Percentiles rank a stretch among this genome's conserved stretches.
Evolutionary conservation across 92 coral and sea anemone species (phyloP).

Genomic region (Porites lobata): DNA sequence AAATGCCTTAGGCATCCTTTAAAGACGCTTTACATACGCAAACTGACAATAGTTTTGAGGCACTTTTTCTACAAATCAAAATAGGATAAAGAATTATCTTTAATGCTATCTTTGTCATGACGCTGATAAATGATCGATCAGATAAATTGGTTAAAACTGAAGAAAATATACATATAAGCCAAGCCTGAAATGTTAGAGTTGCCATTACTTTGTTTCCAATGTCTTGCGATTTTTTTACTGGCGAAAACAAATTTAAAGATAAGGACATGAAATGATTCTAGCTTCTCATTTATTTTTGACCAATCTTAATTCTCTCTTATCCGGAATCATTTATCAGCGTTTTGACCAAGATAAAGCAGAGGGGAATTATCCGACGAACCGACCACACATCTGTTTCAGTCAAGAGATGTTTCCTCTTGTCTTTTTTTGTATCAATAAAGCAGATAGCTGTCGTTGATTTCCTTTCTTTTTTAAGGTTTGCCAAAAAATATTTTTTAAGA

Average conservation of each 20-base stretch:
- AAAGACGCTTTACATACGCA: conserved; percentile 9
- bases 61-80: neutral
- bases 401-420: no score
- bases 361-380: no score
- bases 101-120: neutral
- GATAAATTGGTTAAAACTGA: neutral
- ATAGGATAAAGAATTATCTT: neutral
- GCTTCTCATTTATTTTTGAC: neutral
- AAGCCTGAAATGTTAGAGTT: neutral
- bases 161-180: neutral
- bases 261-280: no score
- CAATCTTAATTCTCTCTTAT: neutral
- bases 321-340: no score
- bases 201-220: neutral
- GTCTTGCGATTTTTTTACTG: no score
- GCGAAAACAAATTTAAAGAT: no score
- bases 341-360: no score
- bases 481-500: no score
- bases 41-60: neutral
- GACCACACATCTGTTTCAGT: no score
- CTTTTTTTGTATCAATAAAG: no score
- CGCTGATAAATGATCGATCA: conserved; percentile 12
- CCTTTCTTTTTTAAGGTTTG: no score
- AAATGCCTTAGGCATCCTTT: neutral
- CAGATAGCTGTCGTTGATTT: no score